Conservation (phyloP, 2,113 vertebrate genomes). For the Chrysochloris asiatica region DNA sequence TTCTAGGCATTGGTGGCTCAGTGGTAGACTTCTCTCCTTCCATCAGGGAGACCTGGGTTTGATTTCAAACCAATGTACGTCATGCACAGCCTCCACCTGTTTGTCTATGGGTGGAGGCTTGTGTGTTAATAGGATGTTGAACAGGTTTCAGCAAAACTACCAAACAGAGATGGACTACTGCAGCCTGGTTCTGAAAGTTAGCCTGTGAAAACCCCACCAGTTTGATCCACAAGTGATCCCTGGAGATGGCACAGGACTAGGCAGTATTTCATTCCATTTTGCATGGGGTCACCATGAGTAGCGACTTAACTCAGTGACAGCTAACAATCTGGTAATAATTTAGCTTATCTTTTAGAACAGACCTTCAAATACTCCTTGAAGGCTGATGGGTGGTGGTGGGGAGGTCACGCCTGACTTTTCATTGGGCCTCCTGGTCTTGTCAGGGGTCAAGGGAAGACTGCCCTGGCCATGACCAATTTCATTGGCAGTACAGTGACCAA, state of each 20-base stretch:
- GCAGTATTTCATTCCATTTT: neutral
- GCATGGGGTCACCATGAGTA: neutral
- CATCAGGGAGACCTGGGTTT: neutral
- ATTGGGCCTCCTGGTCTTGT: neutral
- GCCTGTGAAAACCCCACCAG: neutral
- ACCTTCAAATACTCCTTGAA: neutral
- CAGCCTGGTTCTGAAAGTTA: neutral
- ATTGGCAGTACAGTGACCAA: neutral
- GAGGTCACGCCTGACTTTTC: neutral
- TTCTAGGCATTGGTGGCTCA: neutral
- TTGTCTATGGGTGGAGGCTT: neutral
- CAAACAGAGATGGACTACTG: neutral
- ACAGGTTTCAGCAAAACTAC: neutral
- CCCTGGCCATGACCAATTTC: neutral
- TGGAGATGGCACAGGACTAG: neutral
- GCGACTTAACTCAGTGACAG: neutral
- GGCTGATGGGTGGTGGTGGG: neutral
- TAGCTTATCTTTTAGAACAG: neutral
- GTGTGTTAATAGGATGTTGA: neutral
- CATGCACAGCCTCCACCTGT: neutral
- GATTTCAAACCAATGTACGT: neutral
- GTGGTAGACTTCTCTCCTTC: neutral
- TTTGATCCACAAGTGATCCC: neutral
- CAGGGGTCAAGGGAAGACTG: neutral
- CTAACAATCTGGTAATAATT: neutral